Evolutionary conservation across 2,888 invertebrate species (phyloP).

Genomic region (Parascotia fuliginaria): DNA sequence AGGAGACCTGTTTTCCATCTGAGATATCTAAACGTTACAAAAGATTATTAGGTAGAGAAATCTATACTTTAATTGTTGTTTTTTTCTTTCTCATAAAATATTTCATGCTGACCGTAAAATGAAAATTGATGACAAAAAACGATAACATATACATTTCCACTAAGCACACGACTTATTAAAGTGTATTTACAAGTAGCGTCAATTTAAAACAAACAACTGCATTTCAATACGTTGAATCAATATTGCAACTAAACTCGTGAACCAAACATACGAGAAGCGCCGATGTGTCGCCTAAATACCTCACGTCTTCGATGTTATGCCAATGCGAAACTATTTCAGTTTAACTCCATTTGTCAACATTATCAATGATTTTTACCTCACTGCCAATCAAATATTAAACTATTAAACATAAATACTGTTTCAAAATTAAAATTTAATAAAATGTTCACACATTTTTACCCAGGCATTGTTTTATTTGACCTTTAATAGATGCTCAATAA

Average conservation of each 20-base stretch:
- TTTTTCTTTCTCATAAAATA: too few species aligned
- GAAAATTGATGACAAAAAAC: too few species aligned
- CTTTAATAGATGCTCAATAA: neutral
- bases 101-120: too few species aligned
- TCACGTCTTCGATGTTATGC: slow-evolving; percentile 13
- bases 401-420: neutral
- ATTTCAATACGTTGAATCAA: neutral
- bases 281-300: slow-evolving; percentile 23
- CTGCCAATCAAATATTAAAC: neutral
- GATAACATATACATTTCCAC: too few species aligned
- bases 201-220: neutral
- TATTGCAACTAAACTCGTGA: slow-evolving; percentile 11
- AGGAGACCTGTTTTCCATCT: neutral
- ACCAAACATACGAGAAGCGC: too few species aligned
- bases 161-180: too few species aligned
- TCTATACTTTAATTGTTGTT: too few species aligned
- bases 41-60: too few species aligned
- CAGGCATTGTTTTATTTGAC: neutral
- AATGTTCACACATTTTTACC: neutral
- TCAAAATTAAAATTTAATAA: neutral
- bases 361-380: slow-evolving; percentile 8
- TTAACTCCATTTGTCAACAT: slow-evolving; percentile 16
- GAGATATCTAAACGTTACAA: too few species aligned
- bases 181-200: too few species aligned
- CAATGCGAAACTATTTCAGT: slow-evolving; percentile 20